Evolutionary conservation across 2,797 vertebrate species (phyloP).

Genomic region (Enteromius anoplus): DNA sequence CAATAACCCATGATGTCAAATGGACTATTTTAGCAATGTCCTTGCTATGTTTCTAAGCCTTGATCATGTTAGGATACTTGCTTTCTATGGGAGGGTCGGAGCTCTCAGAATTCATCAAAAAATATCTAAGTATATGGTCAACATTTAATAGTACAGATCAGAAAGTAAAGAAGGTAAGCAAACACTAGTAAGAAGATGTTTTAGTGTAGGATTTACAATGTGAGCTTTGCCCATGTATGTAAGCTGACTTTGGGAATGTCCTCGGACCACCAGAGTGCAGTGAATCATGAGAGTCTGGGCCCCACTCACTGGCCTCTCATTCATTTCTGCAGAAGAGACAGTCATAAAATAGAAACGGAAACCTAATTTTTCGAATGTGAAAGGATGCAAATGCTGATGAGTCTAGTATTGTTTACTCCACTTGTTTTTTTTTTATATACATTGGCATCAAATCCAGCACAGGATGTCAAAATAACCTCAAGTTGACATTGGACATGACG

Average conservation of each 20-base stretch:
- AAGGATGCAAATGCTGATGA: slow-evolving; percentile 5
- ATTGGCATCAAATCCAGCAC: not conserved
- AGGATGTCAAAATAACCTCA: not conserved
- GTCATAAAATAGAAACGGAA: slow-evolving; percentile 5
- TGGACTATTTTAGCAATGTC: too few species aligned
- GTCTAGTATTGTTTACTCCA: not conserved
- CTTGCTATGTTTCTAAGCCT: too few species aligned
- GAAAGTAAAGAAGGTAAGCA: not conserved
- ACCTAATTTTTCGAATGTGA: slow-evolving; percentile 11
- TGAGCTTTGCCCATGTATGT: slow-evolving; percentile 27
- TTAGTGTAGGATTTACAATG: not conserved
- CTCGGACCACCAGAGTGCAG: slow-evolving; percentile 23
- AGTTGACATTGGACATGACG: not conserved
- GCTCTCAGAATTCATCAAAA: too few species aligned
- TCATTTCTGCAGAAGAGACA: slow-evolving; percentile 21
- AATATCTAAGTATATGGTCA: not conserved
- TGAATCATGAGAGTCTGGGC: slow-evolving; percentile 13
- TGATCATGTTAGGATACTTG: too few species aligned
- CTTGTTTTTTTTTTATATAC: not conserved
- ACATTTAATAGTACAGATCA: not conserved
- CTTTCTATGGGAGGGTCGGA: too few species aligned
- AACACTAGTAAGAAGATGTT: not conserved
- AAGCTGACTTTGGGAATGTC: slow-evolving; percentile 28
- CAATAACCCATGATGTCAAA: too few species aligned
- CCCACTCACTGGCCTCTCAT: slow-evolving; percentile 5